A percentile compares a stretch with the other conserved stretches of the same genome.
These are phyloP conservation scores for Rhagoletis zephyria DNA, from an alignment of 1,140 invertebrate species.

Conservation along the genomic window DNA sequence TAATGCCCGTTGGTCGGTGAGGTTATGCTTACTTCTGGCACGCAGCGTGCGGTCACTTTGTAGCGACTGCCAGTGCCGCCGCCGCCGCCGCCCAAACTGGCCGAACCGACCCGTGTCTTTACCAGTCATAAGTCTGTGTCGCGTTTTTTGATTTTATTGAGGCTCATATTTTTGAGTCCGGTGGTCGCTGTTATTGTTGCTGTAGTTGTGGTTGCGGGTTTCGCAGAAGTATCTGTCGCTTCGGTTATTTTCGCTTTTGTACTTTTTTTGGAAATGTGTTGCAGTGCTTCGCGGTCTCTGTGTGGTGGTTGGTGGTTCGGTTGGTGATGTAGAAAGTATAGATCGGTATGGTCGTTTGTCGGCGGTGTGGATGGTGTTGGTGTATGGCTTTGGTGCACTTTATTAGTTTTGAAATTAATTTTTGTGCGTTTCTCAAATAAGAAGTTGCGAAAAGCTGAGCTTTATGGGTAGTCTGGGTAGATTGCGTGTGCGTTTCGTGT, in stretches of 20 bases:
- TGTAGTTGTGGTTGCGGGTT: conserved; percentile 60
- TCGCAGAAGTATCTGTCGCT: conserved; percentile 21
- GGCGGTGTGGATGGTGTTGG: background rate
- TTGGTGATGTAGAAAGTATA: background rate
- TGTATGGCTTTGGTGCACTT: background rate
- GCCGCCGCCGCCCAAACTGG: conserved; percentile 59
- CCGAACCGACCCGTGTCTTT: conserved; percentile 65
- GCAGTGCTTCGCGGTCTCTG: conserved; percentile 36
- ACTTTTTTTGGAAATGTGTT: conserved; percentile 35
- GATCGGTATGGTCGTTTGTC: background rate
- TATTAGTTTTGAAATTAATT: conserved; percentile 16
- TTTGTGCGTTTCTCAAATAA: conserved; percentile 6
- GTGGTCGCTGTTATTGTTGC: conserved; percentile 52
- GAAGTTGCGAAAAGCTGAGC: background rate
- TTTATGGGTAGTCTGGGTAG: background rate
- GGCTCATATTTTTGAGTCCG: conserved; percentile 68
- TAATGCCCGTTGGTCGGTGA: conserved; percentile 65
- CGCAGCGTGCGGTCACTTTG: conserved; percentile 72
- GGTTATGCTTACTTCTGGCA: conserved; percentile 71
- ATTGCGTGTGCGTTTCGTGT: background rate
- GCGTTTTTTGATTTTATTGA: conserved; percentile 72
- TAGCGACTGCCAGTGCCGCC: conserved; percentile 68
- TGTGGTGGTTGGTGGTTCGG: background rate
- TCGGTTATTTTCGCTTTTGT: conserved; percentile 53
- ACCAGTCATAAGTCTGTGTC: conserved; percentile 74